Conservation (phyloP, 2,113 vertebrate genomes). For the Aplodontia rufa region DNA sequence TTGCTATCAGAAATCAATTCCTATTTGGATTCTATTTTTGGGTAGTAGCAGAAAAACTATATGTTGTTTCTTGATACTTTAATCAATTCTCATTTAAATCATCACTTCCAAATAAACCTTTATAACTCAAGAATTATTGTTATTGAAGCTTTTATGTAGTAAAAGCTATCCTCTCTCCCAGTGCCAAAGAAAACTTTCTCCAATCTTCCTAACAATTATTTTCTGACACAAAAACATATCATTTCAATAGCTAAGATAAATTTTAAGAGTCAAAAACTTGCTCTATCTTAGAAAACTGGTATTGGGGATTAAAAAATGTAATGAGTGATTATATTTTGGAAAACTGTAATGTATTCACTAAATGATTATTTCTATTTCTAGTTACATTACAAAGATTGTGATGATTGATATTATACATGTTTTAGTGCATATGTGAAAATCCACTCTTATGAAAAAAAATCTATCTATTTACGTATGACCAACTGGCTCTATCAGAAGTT, state of each 20-base stretch:
- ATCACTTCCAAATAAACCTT: conserved; percentile 25
- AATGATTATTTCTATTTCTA: conserved; percentile 36
- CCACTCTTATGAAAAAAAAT: not conserved
- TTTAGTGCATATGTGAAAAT: not conserved
- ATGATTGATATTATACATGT: not conserved
- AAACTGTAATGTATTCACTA: conserved; percentile 20
- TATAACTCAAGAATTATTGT: conserved; percentile 3
- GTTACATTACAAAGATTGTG: not conserved
- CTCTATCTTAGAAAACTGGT: conserved; percentile 3
- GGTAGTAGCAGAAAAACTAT: not conserved
- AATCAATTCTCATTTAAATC: not conserved
- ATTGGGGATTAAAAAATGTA: not conserved
- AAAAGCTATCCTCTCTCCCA: not conserved
- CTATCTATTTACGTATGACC: not conserved
- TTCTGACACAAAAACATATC: not conserved
- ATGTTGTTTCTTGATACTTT: not conserved
- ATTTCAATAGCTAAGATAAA: conserved; percentile 51
- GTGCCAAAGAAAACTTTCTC: not conserved
- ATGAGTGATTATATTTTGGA: conserved; percentile 27
- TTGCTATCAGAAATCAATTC: conserved; percentile 10
- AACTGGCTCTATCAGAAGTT: not conserved
- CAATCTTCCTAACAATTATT: not conserved
- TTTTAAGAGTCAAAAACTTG: conserved; percentile 45
- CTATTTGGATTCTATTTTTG: not conserved
- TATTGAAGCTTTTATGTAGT: not conserved